A percentile compares a stretch with the other conserved stretches of the same genome.
These are phyloP conservation scores for Agrotis segetum DNA, from an alignment of 2,888 invertebrate genomes.

Conservation along the genomic window DNA sequence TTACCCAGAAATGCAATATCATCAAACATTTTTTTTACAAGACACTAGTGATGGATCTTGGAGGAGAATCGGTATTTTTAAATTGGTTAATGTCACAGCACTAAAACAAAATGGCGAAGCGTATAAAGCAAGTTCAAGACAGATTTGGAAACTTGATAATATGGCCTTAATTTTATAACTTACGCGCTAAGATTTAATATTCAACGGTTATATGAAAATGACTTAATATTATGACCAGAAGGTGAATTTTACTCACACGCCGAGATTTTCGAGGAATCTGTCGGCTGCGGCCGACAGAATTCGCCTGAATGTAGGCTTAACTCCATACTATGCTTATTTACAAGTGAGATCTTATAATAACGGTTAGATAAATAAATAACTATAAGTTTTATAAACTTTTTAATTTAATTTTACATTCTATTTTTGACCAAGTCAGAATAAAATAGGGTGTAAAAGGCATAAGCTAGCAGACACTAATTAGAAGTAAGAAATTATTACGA, in stretches of 20 bases:
- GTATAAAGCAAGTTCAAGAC: constrained; percentile 54
- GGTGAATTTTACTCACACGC: constrained; percentile 53
- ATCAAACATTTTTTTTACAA: constrained; percentile 31
- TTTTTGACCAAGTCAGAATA: constrained; percentile 82
- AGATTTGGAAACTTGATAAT: constrained; percentile 51
- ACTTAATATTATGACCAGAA: constrained; percentile 68
- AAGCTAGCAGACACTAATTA: constrained; percentile 84
- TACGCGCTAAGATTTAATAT: constrained; percentile 52
- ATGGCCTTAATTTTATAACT: constrained; percentile 54
- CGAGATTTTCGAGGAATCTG: constrained; percentile 43
- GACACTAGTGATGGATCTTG: constrained; percentile 43
- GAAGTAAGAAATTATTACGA: constrained; percentile 50
- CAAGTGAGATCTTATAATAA: constrained; percentile 85
- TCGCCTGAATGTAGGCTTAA: constrained; percentile 49
- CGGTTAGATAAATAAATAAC: constrained; percentile 74
- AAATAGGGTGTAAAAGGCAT: constrained; percentile 73
- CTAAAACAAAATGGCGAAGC: constrained; percentile 53
- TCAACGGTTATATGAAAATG: constrained; percentile 59
- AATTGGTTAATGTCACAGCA: constrained; percentile 45
- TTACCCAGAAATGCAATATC: constrained; percentile 63
- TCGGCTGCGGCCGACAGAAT: constrained; percentile 31
- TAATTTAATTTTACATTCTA: constrained; percentile 70
- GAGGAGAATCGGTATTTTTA: constrained; percentile 27
- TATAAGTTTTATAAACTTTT: constrained; percentile 85
- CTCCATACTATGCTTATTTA: constrained; percentile 77